Percentiles rank a stretch among this genome's conserved stretches.
These are phyloP conservation scores for Yponomeuta malinellus DNA, from an alignment of 2,888 invertebrate genomes.

Conservation along the genomic window DNA sequence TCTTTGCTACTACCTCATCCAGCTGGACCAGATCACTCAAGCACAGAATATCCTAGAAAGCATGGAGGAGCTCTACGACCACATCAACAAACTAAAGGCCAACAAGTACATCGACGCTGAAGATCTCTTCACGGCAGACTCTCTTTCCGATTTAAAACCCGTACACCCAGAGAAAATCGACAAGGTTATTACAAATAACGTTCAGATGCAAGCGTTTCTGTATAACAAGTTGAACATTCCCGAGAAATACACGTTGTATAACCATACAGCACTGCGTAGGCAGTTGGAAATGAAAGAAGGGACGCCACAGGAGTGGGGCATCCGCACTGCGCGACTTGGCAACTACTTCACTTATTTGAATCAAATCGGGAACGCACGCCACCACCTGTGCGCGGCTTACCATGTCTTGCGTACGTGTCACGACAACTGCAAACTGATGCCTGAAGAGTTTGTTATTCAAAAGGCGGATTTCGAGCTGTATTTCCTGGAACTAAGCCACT, in stretches of 20 bases:
- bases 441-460: slow-evolving; percentile 57
- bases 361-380: slow-evolving; percentile 69
- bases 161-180: slow-evolving; percentile 70
- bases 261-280: slow-evolving; percentile 73
- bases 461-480: slow-evolving; percentile 61
- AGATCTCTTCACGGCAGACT: slow-evolving; percentile 65
- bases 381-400: slow-evolving; percentile 80
- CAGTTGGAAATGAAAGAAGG: slow-evolving; percentile 75
- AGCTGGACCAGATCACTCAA: slow-evolving; percentile 60
- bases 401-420: slow-evolving; percentile 74
- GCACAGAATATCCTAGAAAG: slow-evolving; percentile 69
- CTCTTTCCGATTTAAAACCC: slow-evolving; percentile 42
- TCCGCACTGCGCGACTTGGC: slow-evolving; percentile 71
- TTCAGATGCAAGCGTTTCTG: slow-evolving; percentile 78
- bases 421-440: slow-evolving; percentile 63
- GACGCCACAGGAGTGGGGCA: slow-evolving; percentile 75
- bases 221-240: slow-evolving; percentile 73
- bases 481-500: slow-evolving; percentile 71
- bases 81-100: slow-evolving; percentile 43
- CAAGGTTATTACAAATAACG: slow-evolving; percentile 75
- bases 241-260: slow-evolving; percentile 69
- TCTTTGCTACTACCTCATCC: slow-evolving; percentile 72
- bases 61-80: slow-evolving; percentile 62
- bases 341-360: slow-evolving; percentile 67
- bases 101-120: slow-evolving; percentile 66